Percentiles rank a stretch among this genome's conserved stretches.
These are phyloP conservation scores for Poecile atricapillus DNA, from an alignment of 2,113 vertebrate species.

Conservation along the genomic window DNA sequence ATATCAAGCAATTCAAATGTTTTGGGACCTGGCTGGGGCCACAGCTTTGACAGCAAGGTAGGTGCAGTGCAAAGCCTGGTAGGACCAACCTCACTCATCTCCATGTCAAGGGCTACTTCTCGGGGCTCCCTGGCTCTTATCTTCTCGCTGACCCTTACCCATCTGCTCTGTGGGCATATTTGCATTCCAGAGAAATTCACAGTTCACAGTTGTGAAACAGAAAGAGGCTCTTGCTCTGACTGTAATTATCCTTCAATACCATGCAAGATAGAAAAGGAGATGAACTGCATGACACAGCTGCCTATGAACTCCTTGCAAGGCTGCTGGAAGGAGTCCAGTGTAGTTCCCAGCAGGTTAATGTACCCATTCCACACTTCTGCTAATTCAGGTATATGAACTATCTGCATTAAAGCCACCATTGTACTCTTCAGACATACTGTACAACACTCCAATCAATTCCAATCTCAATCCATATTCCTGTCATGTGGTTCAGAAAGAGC, in stretches of 20 bases:
- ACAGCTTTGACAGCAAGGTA: neutral
- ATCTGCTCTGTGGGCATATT: neutral
- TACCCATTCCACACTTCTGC: neutral
- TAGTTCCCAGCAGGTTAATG: neutral
- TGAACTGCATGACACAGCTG: neutral
- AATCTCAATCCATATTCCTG: neutral
- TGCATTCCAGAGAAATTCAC: neutral
- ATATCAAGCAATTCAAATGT: neutral
- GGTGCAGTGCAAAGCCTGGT: neutral
- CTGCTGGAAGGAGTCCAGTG: neutral
- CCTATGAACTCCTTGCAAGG: neutral
- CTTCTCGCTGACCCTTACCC: neutral
- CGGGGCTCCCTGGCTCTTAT: neutral
- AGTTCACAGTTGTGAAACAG: neutral
- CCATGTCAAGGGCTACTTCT: neutral
- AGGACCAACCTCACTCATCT: neutral
- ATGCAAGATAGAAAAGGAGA: neutral
- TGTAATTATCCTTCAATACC: neutral
- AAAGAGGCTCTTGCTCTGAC: neutral
- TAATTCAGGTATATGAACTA: neutral
- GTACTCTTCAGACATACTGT: neutral
- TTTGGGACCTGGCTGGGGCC: neutral
- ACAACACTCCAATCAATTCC: neutral
- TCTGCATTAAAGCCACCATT: neutral
- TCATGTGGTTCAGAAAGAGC: slow-evolving; percentile 3